Percentiles rank a stretch among this genome's conserved stretches.
Evolutionary conservation across 2,113 vertebrate genomes (phyloP).

Genomic region (Glaucomys volans): DNA sequence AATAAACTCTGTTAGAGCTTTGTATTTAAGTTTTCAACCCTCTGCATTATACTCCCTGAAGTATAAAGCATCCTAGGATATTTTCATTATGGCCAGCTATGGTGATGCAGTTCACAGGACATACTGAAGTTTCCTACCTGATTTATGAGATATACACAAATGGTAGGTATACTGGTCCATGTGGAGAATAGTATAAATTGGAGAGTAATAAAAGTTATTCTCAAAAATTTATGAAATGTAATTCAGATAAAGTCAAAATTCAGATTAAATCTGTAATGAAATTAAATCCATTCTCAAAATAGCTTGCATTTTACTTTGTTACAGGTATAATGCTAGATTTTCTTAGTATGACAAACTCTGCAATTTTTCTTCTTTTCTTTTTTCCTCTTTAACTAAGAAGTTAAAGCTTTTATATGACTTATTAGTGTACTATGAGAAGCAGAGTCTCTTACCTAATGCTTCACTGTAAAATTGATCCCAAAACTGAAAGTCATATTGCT

Average conservation of each 20-base stretch:
- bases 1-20: not conserved
- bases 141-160: not conserved
- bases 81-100: not conserved
- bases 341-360: not conserved
- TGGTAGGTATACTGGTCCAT: not conserved
- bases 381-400: too few species aligned
- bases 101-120: not conserved
- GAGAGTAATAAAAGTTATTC: not conserved
- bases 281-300: not conserved
- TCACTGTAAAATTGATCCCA: slow-evolving; percentile 82
- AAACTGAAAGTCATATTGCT: not conserved
- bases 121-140: not conserved
- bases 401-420: too few species aligned
- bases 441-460: slow-evolving; percentile 73
- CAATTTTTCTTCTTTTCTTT: not conserved
- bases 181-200: not conserved
- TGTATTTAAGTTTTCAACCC: not conserved
- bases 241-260: not conserved
- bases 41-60: not conserved
- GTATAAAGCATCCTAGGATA: not conserved
- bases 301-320: not conserved
- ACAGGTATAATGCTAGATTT: not conserved
- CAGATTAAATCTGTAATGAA: not conserved
- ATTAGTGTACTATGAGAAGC: not conserved
- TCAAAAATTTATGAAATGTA: not conserved